phyloP scores from a whole-genome alignment of 2,888 invertebrate species.

The Drosophila gaucha region DNA sequence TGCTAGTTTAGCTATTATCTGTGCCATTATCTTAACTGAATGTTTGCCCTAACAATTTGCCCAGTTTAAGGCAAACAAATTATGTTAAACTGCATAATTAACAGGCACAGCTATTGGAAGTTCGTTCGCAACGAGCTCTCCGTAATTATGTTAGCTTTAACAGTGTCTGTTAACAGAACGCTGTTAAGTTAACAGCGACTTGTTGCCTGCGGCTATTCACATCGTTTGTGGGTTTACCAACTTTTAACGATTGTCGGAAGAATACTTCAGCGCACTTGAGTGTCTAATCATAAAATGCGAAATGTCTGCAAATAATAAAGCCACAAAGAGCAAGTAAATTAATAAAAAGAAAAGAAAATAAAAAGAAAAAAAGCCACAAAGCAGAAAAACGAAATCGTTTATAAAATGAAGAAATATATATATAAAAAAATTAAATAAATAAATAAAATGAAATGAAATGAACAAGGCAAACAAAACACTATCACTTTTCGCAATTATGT shows the following conservation, averaged over 20 bases:
- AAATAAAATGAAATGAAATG: constrained; percentile 46
- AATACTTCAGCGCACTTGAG: constrained; percentile 71
- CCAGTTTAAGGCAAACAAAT: constrained; percentile 38
- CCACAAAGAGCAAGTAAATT: constrained; percentile 38
- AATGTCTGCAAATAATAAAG: constrained; percentile 73
- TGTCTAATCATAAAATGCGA: constrained; percentile 71
- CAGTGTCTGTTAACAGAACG: constrained; percentile 6
- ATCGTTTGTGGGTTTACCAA: constrained; percentile 39
- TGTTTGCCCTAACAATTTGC: constrained; percentile 2
- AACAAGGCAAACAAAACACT: constrained; percentile 59
- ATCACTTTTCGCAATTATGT: constrained; percentile 78
- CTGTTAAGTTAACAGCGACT: constrained; percentile 35
- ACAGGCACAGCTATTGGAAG: too few relatives aligned
- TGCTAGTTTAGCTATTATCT: constrained; percentile 1
- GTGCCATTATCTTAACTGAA: neutral
- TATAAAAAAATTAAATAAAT: constrained; percentile 24
- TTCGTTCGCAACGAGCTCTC: neutral
- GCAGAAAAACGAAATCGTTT: constrained; percentile 66
- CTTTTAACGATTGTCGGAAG: constrained; percentile 70
- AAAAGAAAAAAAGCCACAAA: constrained; percentile 20
- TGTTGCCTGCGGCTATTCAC: constrained; percentile 19
- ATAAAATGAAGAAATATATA: constrained; percentile 29
- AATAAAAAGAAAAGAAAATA: constrained; percentile 32
- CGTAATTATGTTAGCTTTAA: constrained; percentile 30
- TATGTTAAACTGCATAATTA: constrained; percentile 61